Evolutionary conservation across 2,888 invertebrate species (phyloP).

Genomic region (Eugnorisma glareosa): DNA sequence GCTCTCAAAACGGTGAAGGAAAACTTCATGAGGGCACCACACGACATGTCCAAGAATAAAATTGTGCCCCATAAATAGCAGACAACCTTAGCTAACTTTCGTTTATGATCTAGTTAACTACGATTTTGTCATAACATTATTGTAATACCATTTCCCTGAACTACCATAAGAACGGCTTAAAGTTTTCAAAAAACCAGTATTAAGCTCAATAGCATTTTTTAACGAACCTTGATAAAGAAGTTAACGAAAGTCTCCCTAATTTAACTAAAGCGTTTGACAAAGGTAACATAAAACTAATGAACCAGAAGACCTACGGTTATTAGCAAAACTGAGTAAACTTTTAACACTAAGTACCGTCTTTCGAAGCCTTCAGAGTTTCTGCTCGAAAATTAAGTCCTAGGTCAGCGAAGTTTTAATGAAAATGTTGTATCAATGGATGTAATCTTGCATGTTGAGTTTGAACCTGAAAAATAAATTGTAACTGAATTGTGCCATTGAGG

Average conservation of each 20-base stretch:
- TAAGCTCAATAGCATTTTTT: neutral
- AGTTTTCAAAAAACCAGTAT: neutral
- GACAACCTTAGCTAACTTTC: neutral
- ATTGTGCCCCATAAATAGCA: neutral
- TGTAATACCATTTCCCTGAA: neutral
- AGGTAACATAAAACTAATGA: conserved; percentile 30
- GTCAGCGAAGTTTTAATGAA: conserved; percentile 39
- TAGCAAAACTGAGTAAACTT: conserved; percentile 31
- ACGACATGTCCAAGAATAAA: neutral
- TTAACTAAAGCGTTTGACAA: neutral
- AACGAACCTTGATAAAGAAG: neutral
- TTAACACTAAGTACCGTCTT: conserved; percentile 8
- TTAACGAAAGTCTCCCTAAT: conserved; percentile 1
- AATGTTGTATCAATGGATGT: conserved; percentile 27
- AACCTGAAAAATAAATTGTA: neutral
- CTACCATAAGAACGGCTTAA: no score
- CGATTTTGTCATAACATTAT: no score
- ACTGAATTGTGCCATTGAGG: neutral
- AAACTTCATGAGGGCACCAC: neutral
- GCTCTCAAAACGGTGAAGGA: neutral
- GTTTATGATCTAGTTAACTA: neutral
- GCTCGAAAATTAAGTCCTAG: conserved; percentile 8
- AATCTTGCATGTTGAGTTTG: conserved; percentile 5
- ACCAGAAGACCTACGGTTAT: conserved; percentile 11
- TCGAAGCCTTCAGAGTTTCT: conserved; percentile 2